phyloP scores from a whole-genome alignment of 2,797 vertebrate genomes.

The Aerospiza tachiro region DNA sequence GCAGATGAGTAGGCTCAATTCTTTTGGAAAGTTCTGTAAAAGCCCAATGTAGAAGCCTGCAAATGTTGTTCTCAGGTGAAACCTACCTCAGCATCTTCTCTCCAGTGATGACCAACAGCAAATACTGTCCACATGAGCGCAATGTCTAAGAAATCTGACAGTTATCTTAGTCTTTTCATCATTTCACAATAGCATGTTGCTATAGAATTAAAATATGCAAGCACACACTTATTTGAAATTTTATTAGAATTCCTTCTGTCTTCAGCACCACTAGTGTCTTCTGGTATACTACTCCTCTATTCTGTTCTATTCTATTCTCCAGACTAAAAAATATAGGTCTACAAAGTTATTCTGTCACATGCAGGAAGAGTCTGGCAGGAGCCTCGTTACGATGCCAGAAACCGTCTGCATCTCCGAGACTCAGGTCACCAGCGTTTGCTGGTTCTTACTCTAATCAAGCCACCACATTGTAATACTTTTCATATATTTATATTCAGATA shows the following conservation, averaged over 20 bases:
- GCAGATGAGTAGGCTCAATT: background rate
- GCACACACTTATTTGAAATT: background rate
- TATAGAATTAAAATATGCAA: background rate
- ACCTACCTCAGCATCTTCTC: background rate
- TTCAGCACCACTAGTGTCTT: background rate
- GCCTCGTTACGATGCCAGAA: background rate
- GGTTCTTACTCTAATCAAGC: background rate
- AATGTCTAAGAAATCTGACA: background rate
- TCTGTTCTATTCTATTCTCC: background rate
- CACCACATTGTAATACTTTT: background rate
- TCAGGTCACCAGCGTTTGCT: background rate
- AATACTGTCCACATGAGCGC: background rate
- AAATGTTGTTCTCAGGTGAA: background rate
- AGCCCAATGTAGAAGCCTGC: background rate
- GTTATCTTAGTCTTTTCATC: background rate
- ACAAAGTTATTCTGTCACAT: background rate
- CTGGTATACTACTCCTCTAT: background rate
- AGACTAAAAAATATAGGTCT: background rate
- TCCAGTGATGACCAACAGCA: background rate
- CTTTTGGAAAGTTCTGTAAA: background rate
- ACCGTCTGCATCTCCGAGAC: background rate
- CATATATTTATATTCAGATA: background rate
- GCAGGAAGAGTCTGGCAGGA: background rate
- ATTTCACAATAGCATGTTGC: background rate
- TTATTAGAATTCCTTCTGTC: background rate